Conservation (phyloP, 2,797 vertebrate genomes). For the Enteromius viviparus region DNA sequence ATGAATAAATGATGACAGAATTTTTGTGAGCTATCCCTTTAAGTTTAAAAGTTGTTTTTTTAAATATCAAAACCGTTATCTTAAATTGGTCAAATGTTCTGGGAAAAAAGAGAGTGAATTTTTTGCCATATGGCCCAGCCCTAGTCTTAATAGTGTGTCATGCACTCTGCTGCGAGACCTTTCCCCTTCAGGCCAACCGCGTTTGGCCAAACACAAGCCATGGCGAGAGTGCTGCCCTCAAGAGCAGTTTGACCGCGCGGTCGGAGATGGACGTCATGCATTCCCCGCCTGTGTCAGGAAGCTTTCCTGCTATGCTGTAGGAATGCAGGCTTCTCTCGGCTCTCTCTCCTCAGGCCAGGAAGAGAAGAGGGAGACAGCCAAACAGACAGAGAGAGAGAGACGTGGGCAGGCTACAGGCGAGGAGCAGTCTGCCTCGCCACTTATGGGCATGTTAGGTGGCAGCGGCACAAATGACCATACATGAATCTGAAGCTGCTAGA, state of each 20-base stretch:
- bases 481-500: slow-evolving; percentile 28
- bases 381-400: slow-evolving; percentile 22
- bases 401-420: slow-evolving; percentile 34
- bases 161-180: slow-evolving; percentile 6
- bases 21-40: not conserved
- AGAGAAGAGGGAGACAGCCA: slow-evolving; percentile 29
- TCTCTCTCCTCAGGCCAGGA: slow-evolving; percentile 34
- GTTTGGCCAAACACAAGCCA: slow-evolving; percentile 25
- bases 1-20: not conserved
- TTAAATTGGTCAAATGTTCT: not conserved
- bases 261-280: slow-evolving; percentile 44
- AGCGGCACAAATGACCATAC: slow-evolving; percentile 44
- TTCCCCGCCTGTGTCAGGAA: slow-evolving; percentile 54
- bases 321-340: slow-evolving; percentile 48
- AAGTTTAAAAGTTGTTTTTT: not conserved
- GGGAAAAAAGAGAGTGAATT: not conserved
- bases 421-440: slow-evolving; percentile 41
- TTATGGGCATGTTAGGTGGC: slow-evolving; percentile 55
- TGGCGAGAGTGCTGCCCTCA: not conserved
- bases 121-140: not conserved
- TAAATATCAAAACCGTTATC: not conserved
- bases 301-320: slow-evolving; percentile 49
- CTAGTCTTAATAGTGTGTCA: not conserved
- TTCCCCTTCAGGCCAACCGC: slow-evolving; percentile 28
- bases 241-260: slow-evolving; percentile 44